Evolutionary conservation across 2,888 invertebrate genomes (phyloP).

Genomic region (Leptinotarsa juncta): DNA sequence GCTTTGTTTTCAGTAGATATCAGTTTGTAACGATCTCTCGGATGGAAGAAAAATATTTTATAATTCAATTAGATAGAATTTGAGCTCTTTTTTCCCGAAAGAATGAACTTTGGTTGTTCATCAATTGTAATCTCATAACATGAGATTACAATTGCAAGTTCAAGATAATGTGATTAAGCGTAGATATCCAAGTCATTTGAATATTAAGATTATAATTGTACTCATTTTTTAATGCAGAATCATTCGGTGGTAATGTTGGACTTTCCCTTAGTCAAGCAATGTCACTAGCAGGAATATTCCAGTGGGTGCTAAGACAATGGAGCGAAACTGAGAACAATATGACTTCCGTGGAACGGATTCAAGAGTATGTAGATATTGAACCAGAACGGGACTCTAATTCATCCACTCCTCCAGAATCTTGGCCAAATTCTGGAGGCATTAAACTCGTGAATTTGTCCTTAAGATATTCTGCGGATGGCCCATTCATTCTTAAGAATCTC

Average conservation of each 20-base stretch:
- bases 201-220: no score
- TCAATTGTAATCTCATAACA: no score
- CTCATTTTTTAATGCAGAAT: constrained; percentile 57
- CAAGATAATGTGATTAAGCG: no score
- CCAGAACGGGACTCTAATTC: constrained; percentile 72
- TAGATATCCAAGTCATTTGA: no score
- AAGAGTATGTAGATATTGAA: constrained; percentile 81
- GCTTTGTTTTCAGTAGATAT: no score
- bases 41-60: no score
- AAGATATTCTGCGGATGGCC: constrained; percentile 77
- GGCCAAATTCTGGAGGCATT: constrained; percentile 79
- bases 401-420: constrained; percentile 75
- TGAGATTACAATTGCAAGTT: no score
- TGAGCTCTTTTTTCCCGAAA: no score
- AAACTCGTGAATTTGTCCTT: constrained; percentile 77
- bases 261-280: constrained; percentile 84
- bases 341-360: constrained; percentile 88
- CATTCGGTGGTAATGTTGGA: constrained; percentile 80
- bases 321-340: constrained; percentile 88
- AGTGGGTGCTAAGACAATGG: constrained; percentile 81
- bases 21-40: no score
- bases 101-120: no score
- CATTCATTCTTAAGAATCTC: constrained; percentile 79
- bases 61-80: no score
- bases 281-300: constrained; percentile 76